phyloP scores from a whole-genome alignment of 2,888 invertebrate genomes.

The Ochropleura plecta region DNA sequence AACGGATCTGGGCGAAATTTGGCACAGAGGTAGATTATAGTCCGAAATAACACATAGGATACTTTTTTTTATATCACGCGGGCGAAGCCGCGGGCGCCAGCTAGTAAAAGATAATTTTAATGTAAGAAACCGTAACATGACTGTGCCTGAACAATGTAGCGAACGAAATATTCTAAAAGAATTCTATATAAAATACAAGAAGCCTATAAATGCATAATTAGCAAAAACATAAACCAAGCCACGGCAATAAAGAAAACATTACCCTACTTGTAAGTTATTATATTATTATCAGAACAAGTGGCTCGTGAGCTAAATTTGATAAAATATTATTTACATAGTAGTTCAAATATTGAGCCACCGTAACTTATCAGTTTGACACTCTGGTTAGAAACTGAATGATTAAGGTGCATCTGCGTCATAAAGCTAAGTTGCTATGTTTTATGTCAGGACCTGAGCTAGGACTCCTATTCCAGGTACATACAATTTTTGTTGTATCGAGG shows the following conservation, averaged over 20 bases:
- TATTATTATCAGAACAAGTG: background rate
- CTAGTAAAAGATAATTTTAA: background rate
- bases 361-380: conserved; percentile 4
- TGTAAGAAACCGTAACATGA: background rate
- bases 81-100: too few species aligned
- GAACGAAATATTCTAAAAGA: conserved; percentile 7
- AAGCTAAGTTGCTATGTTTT: background rate
- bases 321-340: conserved; percentile 12
- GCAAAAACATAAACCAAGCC: conserved; percentile 10
- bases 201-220: conserved; percentile 35
- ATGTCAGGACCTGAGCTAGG: background rate
- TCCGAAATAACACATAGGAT: too few species aligned
- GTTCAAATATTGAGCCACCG: conserved; percentile 4
- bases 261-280: conserved; percentile 33
- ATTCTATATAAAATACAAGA: background rate
- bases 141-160: conserved; percentile 1
- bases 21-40: too few species aligned
- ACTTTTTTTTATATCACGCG: too few species aligned
- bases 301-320: conserved; percentile 4
- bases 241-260: conserved; percentile 25
- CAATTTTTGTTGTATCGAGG: too few species aligned
- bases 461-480: background rate
- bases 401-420: conserved; percentile 16
- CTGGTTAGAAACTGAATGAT: background rate
- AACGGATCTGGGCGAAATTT: too few species aligned